Evolutionary conservation across 2,888 invertebrate species (phyloP).

Genomic region (Carterocephalus palaemon): DNA sequence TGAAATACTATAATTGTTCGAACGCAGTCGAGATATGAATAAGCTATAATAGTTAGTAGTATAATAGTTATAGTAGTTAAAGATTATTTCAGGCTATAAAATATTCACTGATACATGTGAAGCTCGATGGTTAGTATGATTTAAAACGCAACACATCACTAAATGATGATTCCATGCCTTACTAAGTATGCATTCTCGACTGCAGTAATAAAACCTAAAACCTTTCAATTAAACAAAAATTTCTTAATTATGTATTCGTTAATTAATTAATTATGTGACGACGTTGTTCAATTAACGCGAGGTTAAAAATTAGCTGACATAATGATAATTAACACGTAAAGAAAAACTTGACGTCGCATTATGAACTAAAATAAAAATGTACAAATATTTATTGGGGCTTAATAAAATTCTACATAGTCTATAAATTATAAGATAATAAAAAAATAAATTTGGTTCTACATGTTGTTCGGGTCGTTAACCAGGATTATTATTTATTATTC

Average conservation of each 20-base stretch:
- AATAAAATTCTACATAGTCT: constrained; percentile 46
- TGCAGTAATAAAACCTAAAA: constrained; percentile 57
- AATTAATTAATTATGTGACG: constrained; percentile 70
- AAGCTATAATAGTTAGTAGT: constrained; percentile 54
- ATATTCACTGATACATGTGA: constrained; percentile 61
- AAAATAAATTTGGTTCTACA: no score
- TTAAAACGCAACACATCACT: constrained; percentile 38
- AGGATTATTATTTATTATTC: constrained; percentile 36
- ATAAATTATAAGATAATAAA: constrained; percentile 59
- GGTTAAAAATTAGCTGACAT: constrained; percentile 64
- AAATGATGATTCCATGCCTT: constrained; percentile 48
- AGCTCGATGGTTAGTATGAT: constrained; percentile 56
- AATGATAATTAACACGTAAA: constrained; percentile 59
- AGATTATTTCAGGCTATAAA: constrained; percentile 65
- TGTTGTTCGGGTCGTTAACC: no score
- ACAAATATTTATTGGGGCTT: constrained; percentile 45
- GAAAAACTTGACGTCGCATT: constrained; percentile 37
- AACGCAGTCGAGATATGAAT: constrained; percentile 35
- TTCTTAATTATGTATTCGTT: constrained; percentile 59
- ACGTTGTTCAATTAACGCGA: constrained; percentile 64
- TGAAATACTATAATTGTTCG: no score
- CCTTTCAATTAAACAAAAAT: constrained; percentile 58
- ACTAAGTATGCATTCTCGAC: constrained; percentile 55
- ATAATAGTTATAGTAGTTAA: no score
- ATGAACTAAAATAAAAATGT: constrained; percentile 40